Base-by-base conservation (phyloP, 2,113 vertebrate genomes). In the Abramis brama region DNA sequence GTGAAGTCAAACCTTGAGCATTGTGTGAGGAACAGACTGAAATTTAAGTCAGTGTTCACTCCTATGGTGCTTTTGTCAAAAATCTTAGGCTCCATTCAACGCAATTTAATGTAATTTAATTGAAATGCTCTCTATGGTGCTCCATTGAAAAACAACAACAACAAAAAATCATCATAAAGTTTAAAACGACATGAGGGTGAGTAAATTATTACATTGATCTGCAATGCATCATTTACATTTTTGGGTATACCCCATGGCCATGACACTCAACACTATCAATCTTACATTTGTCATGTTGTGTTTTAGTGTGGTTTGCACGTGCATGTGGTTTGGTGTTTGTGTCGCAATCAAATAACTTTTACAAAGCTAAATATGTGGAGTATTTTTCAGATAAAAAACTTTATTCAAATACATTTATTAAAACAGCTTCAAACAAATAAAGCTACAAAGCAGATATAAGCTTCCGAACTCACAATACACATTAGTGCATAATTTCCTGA, bases 351-450 rank as follows among this genome's bases (percentile, higher is more conserved):
- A 36, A 70, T 12, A 43, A 23, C 4, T 13, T 71, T 45, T 73
- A 45, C 21, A 73, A 13, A 73, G 39, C 21, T 73, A 68, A 36
- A 68, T 33, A 25, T 12, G 8, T 25, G 9, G 19, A 45, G 27
- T 47, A 27, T 47, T 15, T 50, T 55, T 50, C 6, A 23, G 47
- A 55, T 17, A 1, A 21, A 45, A 73, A 52, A 19, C 13, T 76
- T 5, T 19, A 19, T 76, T 76, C n/a, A 76, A 52, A 52, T 4
- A 76, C n/a, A 57, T 76, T 76, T 76, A 76, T 75, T 52, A 52
- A 52, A 76, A 30, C 13, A 10, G 4, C 12, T 74, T 74, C 23
- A n/a, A 13, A 74, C 23, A 45, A 39, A 76, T 45, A 76, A 50
- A 75, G 10, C n/a, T 52, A 19, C 47, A 52, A 76, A 57, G 17